Conservation (phyloP, 2,888 invertebrate genomes). For the Cataglyphis livida region DNA sequence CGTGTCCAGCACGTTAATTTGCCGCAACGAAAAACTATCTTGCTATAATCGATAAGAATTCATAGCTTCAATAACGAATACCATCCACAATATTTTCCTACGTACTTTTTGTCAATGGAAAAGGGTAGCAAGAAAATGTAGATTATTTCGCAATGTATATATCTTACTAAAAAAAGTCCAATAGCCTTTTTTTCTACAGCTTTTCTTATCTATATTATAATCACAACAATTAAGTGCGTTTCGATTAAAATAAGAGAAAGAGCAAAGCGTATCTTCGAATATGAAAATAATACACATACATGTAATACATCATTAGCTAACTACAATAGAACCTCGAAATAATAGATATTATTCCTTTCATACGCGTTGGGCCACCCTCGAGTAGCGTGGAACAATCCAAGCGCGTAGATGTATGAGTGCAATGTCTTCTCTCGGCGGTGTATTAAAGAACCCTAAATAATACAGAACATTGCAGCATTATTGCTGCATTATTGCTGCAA, state of each 20-base stretch:
- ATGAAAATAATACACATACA: neutral
- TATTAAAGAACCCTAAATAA: no score
- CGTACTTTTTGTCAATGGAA: neutral
- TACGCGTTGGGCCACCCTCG: no score
- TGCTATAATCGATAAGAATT: constrained; percentile 7
- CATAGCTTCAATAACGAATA: neutral
- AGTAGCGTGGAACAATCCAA: no score
- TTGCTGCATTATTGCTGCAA: no score
- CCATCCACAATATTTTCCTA: neutral
- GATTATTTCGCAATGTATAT: neutral
- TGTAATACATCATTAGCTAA: neutral
- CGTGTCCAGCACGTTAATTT: constrained; percentile 14
- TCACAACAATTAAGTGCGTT: neutral
- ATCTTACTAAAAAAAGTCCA: constrained; percentile 1
- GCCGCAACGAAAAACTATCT: neutral
- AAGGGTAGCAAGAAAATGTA: constrained; percentile 1
- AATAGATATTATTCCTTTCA: no score
- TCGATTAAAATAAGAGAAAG: neutral
- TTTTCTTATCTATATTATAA: constrained; percentile 1
- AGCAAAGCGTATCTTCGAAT: neutral
- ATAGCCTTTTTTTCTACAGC: constrained; percentile 9
- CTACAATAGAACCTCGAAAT: neutral
- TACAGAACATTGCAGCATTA: no score
- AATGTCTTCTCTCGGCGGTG: no score
- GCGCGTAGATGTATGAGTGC: no score